Conservation (phyloP, 2,888 invertebrate species). For the Cantharis rufa region DNA sequence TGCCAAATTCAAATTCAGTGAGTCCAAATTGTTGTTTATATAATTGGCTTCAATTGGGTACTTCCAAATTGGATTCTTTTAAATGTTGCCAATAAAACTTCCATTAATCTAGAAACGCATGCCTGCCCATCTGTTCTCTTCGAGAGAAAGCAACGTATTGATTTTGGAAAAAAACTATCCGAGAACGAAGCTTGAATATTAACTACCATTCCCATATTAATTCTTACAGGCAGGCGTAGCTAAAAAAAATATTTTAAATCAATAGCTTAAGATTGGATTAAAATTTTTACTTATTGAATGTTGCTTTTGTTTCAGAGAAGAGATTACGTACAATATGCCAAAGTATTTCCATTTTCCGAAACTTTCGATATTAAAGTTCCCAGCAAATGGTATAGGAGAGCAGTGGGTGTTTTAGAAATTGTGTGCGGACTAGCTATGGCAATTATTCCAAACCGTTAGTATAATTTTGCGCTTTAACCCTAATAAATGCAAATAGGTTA, state of each 20-base stretch:
- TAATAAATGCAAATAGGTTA: neutral
- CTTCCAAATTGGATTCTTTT: neutral
- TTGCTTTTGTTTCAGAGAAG: conserved; percentile 72
- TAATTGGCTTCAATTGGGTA: neutral
- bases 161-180: neutral
- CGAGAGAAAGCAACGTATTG: neutral
- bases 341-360: conserved; percentile 85
- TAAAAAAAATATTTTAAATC: neutral
- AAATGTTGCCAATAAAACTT: neutral
- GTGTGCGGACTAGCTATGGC: conserved; percentile 83
- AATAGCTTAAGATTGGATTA: neutral
- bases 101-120: neutral
- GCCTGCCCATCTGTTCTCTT: neutral
- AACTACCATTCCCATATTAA: neutral
- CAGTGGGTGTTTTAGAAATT: conserved; percentile 83
- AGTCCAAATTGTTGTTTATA: neutral
- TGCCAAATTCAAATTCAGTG: neutral
- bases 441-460: conserved; percentile 81
- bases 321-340: conserved; percentile 95
- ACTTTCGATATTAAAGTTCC: conserved; percentile 84
- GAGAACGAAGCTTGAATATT: neutral
- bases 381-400: conserved; percentile 88
- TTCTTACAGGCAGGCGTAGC: neutral
- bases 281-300: neutral
- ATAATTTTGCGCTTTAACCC: conserved; percentile 17